Percentiles rank a stretch among this genome's conserved stretches.
Conservation (phyloP, 2,888 invertebrate species). For the Nephrotoma guestfalica region DNA sequence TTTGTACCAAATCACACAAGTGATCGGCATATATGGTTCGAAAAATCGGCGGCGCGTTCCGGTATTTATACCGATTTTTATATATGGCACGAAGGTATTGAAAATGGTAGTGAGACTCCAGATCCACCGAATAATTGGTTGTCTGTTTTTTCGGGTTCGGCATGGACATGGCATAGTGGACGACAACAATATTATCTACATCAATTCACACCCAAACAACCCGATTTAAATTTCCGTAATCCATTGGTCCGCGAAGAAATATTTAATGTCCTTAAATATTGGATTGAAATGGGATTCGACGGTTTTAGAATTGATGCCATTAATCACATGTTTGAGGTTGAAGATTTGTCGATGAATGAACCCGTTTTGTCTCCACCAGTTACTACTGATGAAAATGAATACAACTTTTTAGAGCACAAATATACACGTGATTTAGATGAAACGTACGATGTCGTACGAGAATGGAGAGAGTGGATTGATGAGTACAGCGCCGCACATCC, state of each 20-base stretch:
- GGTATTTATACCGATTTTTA: constrained; percentile 53
- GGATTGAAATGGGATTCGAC: constrained; percentile 71
- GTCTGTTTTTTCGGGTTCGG: constrained; percentile 47
- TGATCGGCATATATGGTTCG: constrained; percentile 48
- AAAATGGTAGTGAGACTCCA: constrained; percentile 15
- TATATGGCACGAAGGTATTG: constrained; percentile 39
- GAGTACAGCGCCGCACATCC: background rate
- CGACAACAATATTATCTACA: constrained; percentile 66
- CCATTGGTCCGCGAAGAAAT: constrained; percentile 49
- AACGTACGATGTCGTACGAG: constrained; percentile 47
- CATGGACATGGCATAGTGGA: constrained; percentile 53
- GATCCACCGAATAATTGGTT: constrained; percentile 40
- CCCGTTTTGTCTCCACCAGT: constrained; percentile 30
- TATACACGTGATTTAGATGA: constrained; percentile 45
- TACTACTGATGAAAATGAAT: constrained; percentile 34
- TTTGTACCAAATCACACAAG: constrained; percentile 39
- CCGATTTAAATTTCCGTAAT: constrained; percentile 69
- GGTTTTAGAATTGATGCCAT: constrained; percentile 78
- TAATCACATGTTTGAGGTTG: constrained; percentile 44
- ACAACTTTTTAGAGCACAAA: constrained; percentile 43
- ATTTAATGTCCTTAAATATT: constrained; percentile 52
- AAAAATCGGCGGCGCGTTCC: constrained; percentile 39
- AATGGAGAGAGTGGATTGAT: constrained; percentile 37
- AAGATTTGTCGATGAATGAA: constrained; percentile 40
- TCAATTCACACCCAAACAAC: constrained; percentile 57